Conservation (phyloP, 2,113 vertebrate species). For the Okapia johnstoni region DNA sequence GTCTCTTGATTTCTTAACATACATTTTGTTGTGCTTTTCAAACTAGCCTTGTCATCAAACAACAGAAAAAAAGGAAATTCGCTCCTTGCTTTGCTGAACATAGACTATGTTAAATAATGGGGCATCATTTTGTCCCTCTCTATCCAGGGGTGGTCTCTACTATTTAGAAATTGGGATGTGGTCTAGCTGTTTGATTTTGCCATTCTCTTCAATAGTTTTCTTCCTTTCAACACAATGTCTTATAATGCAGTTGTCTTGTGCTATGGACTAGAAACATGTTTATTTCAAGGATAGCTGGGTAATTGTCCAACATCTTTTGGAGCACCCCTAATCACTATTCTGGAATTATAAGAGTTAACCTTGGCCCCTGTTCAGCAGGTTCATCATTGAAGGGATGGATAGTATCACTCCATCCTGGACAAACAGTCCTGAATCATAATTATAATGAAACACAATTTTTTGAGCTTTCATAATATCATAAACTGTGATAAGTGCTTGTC, state of each 20-base stretch:
- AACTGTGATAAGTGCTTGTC: not conserved
- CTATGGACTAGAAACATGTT: not conserved
- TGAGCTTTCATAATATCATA: not conserved
- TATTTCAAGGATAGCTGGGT: not conserved
- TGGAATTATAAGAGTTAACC: not conserved
- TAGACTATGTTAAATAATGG: not conserved
- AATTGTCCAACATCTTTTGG: not conserved
- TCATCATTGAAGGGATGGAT: not conserved
- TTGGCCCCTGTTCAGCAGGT: not conserved
- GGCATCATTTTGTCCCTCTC: not conserved
- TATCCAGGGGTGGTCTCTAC: not conserved
- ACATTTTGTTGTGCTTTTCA: not conserved
- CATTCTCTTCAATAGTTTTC: not conserved
- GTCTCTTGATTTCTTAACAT: not conserved
- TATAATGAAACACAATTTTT: not conserved
- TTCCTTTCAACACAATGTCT: not conserved
- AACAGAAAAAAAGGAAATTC: not conserved
- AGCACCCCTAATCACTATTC: not conserved
- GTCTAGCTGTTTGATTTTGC: not conserved
- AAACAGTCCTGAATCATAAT: not conserved
- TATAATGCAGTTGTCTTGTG: not conserved
- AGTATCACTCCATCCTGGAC: not conserved
- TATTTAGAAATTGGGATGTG: not conserved
- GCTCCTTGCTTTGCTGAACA: not conserved
- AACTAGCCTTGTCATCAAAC: not conserved